Evolutionary conservation across 2,113 vertebrate genomes (phyloP).

Genomic region (Crotalus horridus): DNA sequence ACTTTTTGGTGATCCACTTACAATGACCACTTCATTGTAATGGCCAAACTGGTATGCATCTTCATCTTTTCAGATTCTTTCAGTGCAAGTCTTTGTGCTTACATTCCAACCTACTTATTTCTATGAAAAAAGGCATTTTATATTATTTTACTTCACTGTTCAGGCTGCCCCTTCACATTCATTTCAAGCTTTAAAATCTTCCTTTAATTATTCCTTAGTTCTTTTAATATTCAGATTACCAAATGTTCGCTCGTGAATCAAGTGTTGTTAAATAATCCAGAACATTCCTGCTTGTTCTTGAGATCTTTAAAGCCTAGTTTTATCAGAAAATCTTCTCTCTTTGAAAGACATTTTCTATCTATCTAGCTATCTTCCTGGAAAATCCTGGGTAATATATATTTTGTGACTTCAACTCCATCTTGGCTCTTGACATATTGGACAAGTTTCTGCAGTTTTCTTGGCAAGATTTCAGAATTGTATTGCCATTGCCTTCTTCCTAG

Average conservation of each 20-base stretch:
- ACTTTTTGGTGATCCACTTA: not conserved
- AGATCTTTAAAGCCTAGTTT: not conserved
- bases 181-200: not conserved
- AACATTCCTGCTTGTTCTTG: not conserved
- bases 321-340: not conserved
- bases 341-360: not conserved
- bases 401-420: not conserved
- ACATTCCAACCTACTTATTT: not conserved
- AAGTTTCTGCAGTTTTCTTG: not conserved
- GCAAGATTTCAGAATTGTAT: not conserved
- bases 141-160: not conserved
- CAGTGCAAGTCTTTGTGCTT: too few species aligned
- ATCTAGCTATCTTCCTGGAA: not conserved
- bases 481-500: not conserved
- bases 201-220: not conserved
- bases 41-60: too few species aligned
- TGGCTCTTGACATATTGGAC: not conserved
- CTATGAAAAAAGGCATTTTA: not conserved
- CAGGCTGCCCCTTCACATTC: not conserved
- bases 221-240: not conserved
- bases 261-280: not conserved
- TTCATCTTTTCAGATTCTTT: not conserved
- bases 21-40: not conserved
- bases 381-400: not conserved
- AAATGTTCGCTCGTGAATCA: not conserved